A percentile compares a stretch with the other conserved stretches of the same genome.
Conservation (phyloP, 2,888 invertebrate genomes). For the Seira ritae region DNA sequence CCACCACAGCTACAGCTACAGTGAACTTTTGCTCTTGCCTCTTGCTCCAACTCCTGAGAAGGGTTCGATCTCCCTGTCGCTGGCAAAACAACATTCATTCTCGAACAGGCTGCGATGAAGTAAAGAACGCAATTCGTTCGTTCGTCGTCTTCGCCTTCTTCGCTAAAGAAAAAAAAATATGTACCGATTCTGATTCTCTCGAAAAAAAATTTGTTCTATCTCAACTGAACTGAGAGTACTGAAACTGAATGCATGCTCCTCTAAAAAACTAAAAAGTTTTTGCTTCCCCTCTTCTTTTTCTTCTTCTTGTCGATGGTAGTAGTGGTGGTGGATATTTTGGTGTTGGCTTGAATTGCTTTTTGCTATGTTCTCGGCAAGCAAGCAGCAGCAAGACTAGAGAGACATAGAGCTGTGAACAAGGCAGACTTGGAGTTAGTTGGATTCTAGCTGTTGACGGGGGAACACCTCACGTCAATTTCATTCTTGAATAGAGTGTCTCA, state of each 20-base stretch:
- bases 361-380: not conserved
- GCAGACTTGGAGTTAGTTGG: constrained; percentile 51
- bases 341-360: not conserved
- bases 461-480: constrained; percentile 50
- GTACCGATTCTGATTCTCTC: constrained; percentile 31
- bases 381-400: not conserved
- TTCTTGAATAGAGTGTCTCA: too few relatives aligned
- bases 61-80: too few relatives aligned
- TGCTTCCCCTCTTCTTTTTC: constrained; percentile 14
- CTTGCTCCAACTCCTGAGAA: too few relatives aligned
- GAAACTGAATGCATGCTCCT: too few relatives aligned
- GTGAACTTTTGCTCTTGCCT: too few relatives aligned
- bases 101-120: not conserved
- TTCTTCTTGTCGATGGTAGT: too few relatives aligned
- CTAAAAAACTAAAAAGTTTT: too few relatives aligned
- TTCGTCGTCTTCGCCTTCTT: constrained; percentile 7
- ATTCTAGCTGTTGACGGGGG: constrained; percentile 48
- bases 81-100: too few relatives aligned
- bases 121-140: constrained; percentile 41
- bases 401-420: constrained; percentile 28
- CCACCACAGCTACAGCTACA: too few relatives aligned
- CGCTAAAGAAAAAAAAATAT: not conserved
- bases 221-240: too few relatives aligned
- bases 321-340: too few relatives aligned
- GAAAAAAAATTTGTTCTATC: too few relatives aligned